Evolutionary conservation across 2,888 invertebrate species (phyloP), one percentile per base, ranked within the genome.

Genomic region (Aporophyla lueneburgensis): DNA sequence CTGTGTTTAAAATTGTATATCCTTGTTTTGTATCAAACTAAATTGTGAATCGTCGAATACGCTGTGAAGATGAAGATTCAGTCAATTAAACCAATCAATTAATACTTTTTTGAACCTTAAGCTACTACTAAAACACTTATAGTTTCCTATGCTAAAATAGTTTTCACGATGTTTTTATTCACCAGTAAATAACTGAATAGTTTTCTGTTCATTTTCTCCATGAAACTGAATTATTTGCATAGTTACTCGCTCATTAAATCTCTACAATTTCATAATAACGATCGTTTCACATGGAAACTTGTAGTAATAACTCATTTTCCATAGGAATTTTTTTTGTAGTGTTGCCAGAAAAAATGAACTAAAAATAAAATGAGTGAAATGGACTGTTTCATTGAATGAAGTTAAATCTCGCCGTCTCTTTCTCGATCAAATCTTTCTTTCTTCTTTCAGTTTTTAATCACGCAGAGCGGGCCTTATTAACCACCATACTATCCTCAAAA

Each of bases 171-270:
- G 4, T 54, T n/a, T 33, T 4, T 10, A 40, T 67, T 21, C 58
- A 53, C 5, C 51, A 68, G 16, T 62, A 2, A 24, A 33, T 12
- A 1, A 0, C n/a, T 4, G 21, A 43, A 61, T 5, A 51, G 14
- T 27, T 74, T 51, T 74, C 40, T 40, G 27, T 80, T 51, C 53
- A 56, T 80, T 74, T 81, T 59, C n/a, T 65, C 7, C 33, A 65
- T 59, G 46, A 16, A 68, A 54, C 27, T 53, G 53, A 40, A 63
- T 58, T 46, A 58, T n/a, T 27, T 9, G 2, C 24, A 49, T 14
- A n/a, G 49, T 43, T 2, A n/a, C 24, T n/a, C 24, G 14, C 46
- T 70, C 69, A 76, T 67, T 61, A 56, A 76, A 76, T 21, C 58
- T 69, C 46, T 53, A 43, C 6, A 10, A 53, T 59, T 76, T 80